These are phyloP conservation scores for Prinia subflava DNA, from an alignment of 2,113 vertebrate species.

Conservation along the genomic window DNA sequence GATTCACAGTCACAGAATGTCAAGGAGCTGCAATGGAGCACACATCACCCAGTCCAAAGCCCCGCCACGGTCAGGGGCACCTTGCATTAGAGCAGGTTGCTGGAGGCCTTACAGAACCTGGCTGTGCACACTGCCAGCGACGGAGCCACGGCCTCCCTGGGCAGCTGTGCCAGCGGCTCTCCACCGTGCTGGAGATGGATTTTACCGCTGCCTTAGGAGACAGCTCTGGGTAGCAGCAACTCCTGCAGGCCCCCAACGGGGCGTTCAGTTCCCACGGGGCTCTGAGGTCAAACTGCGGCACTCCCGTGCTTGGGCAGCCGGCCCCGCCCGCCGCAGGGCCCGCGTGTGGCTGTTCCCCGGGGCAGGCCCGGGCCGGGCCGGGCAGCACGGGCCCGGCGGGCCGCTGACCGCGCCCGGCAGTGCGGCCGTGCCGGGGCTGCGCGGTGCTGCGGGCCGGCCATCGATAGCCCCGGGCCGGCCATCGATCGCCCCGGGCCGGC, in stretches of 20 bases:
- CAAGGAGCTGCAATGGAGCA: neutral
- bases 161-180: neutral
- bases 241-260: neutral
- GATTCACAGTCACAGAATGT: neutral
- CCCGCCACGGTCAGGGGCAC: neutral
- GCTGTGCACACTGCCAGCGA: neutral
- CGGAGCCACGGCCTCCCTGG: neutral
- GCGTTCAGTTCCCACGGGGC: neutral
- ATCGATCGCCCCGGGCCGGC: too few species aligned
- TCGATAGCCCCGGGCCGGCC: too few species aligned
- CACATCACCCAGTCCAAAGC: neutral
- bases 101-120: neutral
- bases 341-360: neutral
- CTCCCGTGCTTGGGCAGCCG: neutral
- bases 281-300: neutral
- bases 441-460: neutral
- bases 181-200: neutral
- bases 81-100: neutral
- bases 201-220: neutral
- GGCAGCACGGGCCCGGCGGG: too few species aligned
- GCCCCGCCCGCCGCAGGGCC: neutral
- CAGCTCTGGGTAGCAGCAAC: neutral
- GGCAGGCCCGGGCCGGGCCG: neutral
- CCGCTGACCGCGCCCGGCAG: neutral
- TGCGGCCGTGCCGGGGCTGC: neutral